Evolutionary conservation across 2,888 invertebrate genomes (phyloP).

Genomic region (Molorchus minor): DNA sequence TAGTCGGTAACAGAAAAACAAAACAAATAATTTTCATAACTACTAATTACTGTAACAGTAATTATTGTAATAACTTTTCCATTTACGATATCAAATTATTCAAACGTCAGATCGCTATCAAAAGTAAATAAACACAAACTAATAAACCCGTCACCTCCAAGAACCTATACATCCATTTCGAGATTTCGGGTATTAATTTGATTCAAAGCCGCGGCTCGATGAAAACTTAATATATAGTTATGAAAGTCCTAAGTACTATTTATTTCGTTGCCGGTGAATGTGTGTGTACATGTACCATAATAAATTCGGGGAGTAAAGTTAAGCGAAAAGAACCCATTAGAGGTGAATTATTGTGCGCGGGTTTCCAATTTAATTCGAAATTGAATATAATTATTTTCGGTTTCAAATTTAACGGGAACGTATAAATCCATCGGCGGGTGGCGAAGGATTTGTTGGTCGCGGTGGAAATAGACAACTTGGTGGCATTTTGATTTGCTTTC

Average conservation of each 20-base stretch:
- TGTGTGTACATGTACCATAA: constrained; percentile 24
- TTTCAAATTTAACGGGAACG: constrained; percentile 46
- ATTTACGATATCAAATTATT: neutral
- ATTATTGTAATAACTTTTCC: too few species aligned
- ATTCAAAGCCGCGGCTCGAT: constrained; percentile 20
- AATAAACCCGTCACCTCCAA: constrained; percentile 4
- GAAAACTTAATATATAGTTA: constrained; percentile 27
- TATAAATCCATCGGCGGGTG: constrained; percentile 43
- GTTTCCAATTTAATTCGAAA: constrained; percentile 46
- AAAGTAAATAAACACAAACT: neutral
- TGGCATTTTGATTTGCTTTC: too few species aligned
- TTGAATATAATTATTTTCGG: constrained; percentile 40
- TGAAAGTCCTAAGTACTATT: constrained; percentile 26
- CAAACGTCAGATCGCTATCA: neutral
- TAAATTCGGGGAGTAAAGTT: constrained; percentile 39
- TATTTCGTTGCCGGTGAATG: constrained; percentile 19
- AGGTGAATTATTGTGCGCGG: constrained; percentile 45
- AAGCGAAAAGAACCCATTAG: constrained; percentile 44
- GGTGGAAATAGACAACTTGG: constrained; percentile 14
- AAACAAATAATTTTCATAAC: too few species aligned
- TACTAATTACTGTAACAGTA: too few species aligned
- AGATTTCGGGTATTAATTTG: constrained; percentile 23
- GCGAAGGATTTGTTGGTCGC: constrained; percentile 8
- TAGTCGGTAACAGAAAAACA: too few species aligned
- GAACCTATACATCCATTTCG: constrained; percentile 16